These are phyloP conservation scores for Characodon lateralis DNA, from an alignment of 2,797 vertebrate genomes.

Conservation along the genomic window DNA sequence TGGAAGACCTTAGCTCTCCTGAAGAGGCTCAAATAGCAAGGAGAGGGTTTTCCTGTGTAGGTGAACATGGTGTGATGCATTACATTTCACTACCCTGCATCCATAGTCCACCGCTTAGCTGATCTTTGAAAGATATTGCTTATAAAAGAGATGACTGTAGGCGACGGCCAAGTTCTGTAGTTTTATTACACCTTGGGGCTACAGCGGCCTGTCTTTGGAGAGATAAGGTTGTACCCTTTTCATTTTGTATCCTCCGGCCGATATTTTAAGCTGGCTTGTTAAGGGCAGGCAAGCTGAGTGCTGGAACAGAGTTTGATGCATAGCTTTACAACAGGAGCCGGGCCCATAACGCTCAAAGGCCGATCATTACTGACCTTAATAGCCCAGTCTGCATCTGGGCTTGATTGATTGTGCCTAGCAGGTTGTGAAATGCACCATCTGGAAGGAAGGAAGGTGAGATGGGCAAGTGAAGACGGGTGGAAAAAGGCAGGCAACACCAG, in stretches of 20 bases:
- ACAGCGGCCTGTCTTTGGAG: slow-evolving; percentile 89
- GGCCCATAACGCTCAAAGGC: slow-evolving; percentile 83
- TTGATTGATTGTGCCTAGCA: slow-evolving; percentile 86
- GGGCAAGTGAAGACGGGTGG: slow-evolving; percentile 68
- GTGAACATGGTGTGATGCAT: slow-evolving; percentile 78
- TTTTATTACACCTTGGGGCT: slow-evolving; percentile 95
- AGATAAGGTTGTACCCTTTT: slow-evolving; percentile 97
- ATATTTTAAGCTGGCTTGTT: slow-evolving; percentile 88
- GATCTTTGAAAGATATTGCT: slow-evolving; percentile 92
- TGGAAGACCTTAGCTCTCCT: slow-evolving; percentile 52
- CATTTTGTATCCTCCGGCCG: slow-evolving; percentile 90
- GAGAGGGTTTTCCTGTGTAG: slow-evolving; percentile 62
- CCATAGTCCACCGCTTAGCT: slow-evolving; percentile 86
- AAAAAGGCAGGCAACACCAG: slow-evolving; percentile 78
- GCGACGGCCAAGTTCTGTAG: slow-evolving; percentile 89
- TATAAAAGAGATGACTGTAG: slow-evolving; percentile 91
- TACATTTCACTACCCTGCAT: slow-evolving; percentile 73
- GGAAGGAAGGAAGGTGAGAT: slow-evolving; percentile 83
- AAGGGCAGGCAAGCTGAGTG: slow-evolving; percentile 83
- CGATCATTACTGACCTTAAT: slow-evolving; percentile 83
- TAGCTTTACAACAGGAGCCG: slow-evolving; percentile 78
- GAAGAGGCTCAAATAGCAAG: slow-evolving; percentile 67
- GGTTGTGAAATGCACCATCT: slow-evolving; percentile 89
- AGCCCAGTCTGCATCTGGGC: slow-evolving; percentile 78
- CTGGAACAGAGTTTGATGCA: slow-evolving; percentile 80